Evolutionary conservation across 2,888 invertebrate species (phyloP).

Genomic region (Allygus modestus): DNA sequence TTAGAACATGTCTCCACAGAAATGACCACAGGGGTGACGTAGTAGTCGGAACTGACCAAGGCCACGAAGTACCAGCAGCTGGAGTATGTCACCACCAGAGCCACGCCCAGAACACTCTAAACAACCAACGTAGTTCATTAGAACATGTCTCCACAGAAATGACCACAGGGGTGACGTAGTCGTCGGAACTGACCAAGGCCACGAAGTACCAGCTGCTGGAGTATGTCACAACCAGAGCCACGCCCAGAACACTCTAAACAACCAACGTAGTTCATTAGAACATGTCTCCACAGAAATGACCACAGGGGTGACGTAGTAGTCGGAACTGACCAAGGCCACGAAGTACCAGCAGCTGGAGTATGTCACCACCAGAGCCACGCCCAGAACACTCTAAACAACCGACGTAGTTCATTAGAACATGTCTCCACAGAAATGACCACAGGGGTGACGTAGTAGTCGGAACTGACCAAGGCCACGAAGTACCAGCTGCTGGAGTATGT

Average conservation of each 20-base stretch:
- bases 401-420: too few relatives aligned
- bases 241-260: constrained; percentile 66
- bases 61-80: constrained; percentile 60
- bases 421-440: constrained; percentile 65
- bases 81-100: constrained; percentile 63
- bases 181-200: background rate
- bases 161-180: constrained; percentile 61
- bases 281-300: constrained; percentile 64
- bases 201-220: constrained; percentile 59
- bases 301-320: constrained; percentile 62
- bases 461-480: constrained; percentile 8
- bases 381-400: constrained; percentile 64
- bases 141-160: constrained; percentile 63
- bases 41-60: constrained; percentile 55
- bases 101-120: constrained; percentile 65
- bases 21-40: constrained; percentile 61
- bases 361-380: constrained; percentile 62
- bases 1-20: constrained; percentile 63
- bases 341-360: constrained; percentile 61
- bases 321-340: constrained; percentile 8
- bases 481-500: constrained; percentile 62
- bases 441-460: constrained; percentile 47
- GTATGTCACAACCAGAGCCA: constrained; percentile 63
- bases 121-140: too few relatives aligned
- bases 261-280: too few relatives aligned